A percentile compares a stretch with the other conserved stretches of the same genome.
Conservation (phyloP, 2,113 vertebrate genomes). For the Sphaerodactylus townsendi region DNA sequence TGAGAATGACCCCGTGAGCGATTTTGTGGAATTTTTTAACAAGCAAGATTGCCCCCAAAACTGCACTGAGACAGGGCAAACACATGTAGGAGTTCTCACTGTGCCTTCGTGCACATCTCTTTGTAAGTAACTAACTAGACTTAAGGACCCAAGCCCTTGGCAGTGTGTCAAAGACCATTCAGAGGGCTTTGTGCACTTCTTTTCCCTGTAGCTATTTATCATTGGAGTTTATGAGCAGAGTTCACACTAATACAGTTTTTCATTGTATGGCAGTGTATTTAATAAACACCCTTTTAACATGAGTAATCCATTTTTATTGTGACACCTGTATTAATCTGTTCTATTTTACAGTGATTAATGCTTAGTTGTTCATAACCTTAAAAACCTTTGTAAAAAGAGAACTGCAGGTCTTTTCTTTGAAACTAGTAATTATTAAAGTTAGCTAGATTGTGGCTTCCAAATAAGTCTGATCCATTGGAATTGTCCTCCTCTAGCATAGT, state of each 20-base stretch:
- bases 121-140: neutral
- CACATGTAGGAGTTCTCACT: too few relatives aligned
- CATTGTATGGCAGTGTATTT: slow-evolving; percentile 10
- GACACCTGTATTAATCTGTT: slow-evolving; percentile 24
- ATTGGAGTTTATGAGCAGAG: neutral
- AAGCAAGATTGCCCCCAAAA: too few relatives aligned
- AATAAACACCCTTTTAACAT: slow-evolving; percentile 39
- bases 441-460: neutral
- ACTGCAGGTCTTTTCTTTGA: slow-evolving; percentile 26
- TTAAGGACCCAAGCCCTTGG: neutral
- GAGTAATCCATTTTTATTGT: slow-evolving; percentile 16
- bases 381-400: slow-evolving; percentile 33
- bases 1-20: too few relatives aligned
- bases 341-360: slow-evolving; percentile 33
- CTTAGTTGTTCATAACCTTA: slow-evolving; percentile 39
- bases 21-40: too few relatives aligned
- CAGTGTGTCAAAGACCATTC: neutral
- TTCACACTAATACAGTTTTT: slow-evolving; percentile 5
- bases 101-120: neutral
- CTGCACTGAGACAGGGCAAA: too few relatives aligned
- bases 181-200: neutral
- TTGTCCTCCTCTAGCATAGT: neutral
- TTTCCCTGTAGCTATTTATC: too few relatives aligned
- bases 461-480: neutral
- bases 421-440: slow-evolving; percentile 37